Evolutionary conservation across 2,113 vertebrate genomes (phyloP).

Genomic region (Crocuta crocuta): DNA sequence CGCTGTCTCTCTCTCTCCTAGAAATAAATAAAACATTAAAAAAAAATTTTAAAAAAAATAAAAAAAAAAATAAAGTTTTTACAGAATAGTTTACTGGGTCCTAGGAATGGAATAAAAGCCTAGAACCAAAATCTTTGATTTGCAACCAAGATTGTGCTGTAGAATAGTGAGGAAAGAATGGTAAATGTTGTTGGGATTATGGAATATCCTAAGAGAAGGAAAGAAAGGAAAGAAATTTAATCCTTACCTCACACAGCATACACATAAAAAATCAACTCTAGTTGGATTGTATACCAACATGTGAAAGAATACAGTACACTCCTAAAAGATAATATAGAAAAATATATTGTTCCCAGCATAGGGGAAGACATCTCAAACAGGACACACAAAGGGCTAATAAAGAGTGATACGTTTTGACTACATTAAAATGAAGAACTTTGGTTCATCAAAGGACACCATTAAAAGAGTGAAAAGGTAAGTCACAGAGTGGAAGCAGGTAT

Average conservation of each 20-base stretch:
- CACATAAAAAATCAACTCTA: not conserved
- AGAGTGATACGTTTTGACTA: not conserved
- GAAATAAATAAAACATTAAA: too few relatives aligned
- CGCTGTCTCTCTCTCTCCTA: too few relatives aligned
- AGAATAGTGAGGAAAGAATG: not conserved
- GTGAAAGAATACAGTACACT: not conserved
- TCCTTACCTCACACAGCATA: not conserved
- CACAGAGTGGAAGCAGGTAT: not conserved
- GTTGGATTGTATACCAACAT: not conserved
- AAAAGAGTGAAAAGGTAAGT: not conserved
- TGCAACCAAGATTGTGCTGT: not conserved
- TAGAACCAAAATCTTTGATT: not conserved
- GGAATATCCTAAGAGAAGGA: not conserved
- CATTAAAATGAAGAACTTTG: conserved; percentile 4
- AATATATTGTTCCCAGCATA: not conserved
- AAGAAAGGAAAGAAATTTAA: not conserved
- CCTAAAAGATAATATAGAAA: not conserved
- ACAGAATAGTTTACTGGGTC: not conserved
- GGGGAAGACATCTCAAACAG: not conserved
- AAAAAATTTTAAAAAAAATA: too few relatives aligned
- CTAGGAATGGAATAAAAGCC: not conserved
- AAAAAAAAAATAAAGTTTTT: conserved; percentile 32
- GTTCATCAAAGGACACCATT: not conserved
- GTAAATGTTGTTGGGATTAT: not conserved
- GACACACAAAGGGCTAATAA: not conserved